phyloP scores from a whole-genome alignment of 2,797 vertebrate genomes.

The Microtus agrestis region DNA sequence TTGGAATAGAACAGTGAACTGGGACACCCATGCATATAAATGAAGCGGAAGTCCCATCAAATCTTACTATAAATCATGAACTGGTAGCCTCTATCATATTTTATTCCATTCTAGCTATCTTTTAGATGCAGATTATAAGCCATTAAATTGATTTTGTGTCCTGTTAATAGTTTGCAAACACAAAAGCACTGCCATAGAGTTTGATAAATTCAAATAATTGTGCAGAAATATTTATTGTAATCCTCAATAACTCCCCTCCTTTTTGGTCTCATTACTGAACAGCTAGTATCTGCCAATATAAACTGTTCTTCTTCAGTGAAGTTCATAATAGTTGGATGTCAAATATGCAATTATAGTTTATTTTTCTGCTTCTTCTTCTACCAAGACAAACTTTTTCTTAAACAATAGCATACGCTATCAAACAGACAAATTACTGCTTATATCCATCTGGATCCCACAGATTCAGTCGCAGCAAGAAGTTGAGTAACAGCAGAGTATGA shows the following conservation, averaged over 20 bases:
- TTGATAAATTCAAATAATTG: constrained; percentile 59
- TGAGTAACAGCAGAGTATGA: background rate
- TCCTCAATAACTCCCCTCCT: background rate
- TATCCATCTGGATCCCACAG: background rate
- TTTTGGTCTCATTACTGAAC: background rate
- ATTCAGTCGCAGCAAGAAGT: background rate
- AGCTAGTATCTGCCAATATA: constrained; percentile 16
- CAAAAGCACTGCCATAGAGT: background rate
- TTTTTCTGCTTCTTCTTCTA: constrained; percentile 15
- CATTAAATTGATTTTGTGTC: constrained; percentile 54
- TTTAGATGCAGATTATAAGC: constrained; percentile 20
- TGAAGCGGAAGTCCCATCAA: background rate
- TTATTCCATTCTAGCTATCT: constrained; percentile 25
- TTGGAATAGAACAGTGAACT: background rate
- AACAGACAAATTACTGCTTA: background rate
- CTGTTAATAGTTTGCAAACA: constrained; percentile 47
- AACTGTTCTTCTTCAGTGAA: background rate
- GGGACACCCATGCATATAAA: background rate
- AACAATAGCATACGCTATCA: background rate
- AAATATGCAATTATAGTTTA: background rate
- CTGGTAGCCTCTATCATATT: background rate
- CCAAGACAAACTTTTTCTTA: constrained; percentile 46
- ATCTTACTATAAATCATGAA: background rate
- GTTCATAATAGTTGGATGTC: background rate
- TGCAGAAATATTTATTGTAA: background rate